Base-by-base conservation (phyloP, 2,113 vertebrate genomes). In the Mixornis gularis region DNA sequence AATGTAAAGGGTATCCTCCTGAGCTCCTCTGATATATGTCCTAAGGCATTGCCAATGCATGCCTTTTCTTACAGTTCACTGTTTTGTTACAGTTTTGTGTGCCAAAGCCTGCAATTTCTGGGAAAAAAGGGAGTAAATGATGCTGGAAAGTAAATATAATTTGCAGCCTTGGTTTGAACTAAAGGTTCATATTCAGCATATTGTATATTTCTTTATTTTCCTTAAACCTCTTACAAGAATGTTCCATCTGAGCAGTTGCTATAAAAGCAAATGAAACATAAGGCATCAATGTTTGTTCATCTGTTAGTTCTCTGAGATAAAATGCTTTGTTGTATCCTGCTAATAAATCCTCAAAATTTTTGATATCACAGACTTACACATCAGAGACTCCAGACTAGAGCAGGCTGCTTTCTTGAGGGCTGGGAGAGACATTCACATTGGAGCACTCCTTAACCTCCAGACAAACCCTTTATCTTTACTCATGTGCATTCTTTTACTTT, bases 391-490 rank as follows among this genome's bases (percentile, higher is more conserved):
- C 3, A 52, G 80, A n/a, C 21, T 43, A 65, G 83, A 69, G 46
- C 59, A 63, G 68, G 30, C 63, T 51, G 59, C 77, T 87, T 79
- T 85, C 36, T 51, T 40, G 55, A 78, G 62, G 66, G 32, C 62
- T 81, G 48, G 24, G 49, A 78, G 56, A 60, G 52, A 43, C 32
- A 48, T n/a, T 86, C 29, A 29, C 21, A 18, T 36, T 36, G 68
- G 21, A 80, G 16, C 43, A 14, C 20, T 71, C 56, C 68, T 85
- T 59, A 78, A 92, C 71, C 80, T 85, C 58, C 63, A 86, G 44
- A 84, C 53, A 95, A 91, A 34, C 63, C 71, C 29, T 88, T 91
- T 91, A 58, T 94, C 53, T 92, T 87, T 52, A 56, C 22, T 78
- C 74, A 87, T 21, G 21, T 53, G 34, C 24, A 27, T 85, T 87